Conservation (phyloP, 2,888 invertebrate species). For the Chironomus riparius region DNA sequence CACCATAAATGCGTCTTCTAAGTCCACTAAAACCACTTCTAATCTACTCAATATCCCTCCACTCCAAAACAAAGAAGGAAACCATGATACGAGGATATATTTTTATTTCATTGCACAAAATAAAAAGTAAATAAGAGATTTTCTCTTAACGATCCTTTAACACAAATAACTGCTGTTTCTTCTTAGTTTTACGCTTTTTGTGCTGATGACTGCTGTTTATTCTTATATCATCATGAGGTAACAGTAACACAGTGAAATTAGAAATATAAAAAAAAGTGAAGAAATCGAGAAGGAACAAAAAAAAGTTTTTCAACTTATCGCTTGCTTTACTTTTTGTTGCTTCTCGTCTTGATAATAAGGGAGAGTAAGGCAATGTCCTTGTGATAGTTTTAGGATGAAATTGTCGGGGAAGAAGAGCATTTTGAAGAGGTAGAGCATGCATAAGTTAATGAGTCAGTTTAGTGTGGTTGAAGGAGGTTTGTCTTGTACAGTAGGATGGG, state of each 20-base stretch:
- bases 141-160: constrained; percentile 11
- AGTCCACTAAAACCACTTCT: too few species aligned
- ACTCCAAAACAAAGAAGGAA: too few species aligned
- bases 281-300: background rate
- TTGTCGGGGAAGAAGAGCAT: too few species aligned
- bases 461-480: too few species aligned
- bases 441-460: too few species aligned
- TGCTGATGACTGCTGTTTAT: background rate
- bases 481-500: too few species aligned
- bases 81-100: background rate
- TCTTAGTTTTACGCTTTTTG: background rate
- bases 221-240: background rate
- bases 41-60: background rate
- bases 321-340: background rate
- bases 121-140: constrained; percentile 12
- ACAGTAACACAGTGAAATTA: background rate
- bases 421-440: too few species aligned
- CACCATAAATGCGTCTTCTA: too few species aligned
- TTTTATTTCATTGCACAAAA: constrained; percentile 19
- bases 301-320: background rate
- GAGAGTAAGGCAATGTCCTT: too few species aligned
- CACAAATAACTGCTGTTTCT: background rate
- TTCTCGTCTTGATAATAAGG: too few species aligned
- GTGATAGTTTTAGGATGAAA: too few species aligned
- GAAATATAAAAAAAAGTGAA: background rate